Evolutionary conservation across 2,113 vertebrate species (phyloP), one percentile per base, ranked within the genome.

Genomic region (Anoplopoma fimbria): DNA sequence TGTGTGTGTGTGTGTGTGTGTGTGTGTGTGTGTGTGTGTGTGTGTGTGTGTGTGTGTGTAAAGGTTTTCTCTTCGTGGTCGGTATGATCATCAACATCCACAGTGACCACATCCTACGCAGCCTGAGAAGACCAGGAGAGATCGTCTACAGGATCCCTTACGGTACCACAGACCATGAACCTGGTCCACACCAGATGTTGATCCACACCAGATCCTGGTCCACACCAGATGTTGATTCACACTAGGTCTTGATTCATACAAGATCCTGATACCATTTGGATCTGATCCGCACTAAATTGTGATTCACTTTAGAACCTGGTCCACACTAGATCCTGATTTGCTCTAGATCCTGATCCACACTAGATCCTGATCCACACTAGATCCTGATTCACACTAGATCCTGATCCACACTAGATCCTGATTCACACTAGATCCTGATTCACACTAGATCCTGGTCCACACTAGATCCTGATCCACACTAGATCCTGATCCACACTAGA

Each of bases 71-170:
- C 62, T 99, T 98, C 88, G 51, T 94, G 31, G 61, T 95, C 40
- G 97, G 98, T 53, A 96, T 99, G 96, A 94, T 87, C 79, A 95
- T 99, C 88, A 99, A 99, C 91, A 94, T 99, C 88, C 97, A 99
- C 83, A 99, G 98, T 9, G 98, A 99, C 74, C 67, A 94, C 27
- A 86, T 97, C 79, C 91, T 99, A 77, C 95, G 95, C 14, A 93
- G 87, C 80, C 95, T 99, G 78, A 95, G 98, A 67, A 97, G 94
- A 88, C 97, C 97, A 0, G 97, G 96, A 75, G 97, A 99, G 82
- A 13, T 93, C 21, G 85, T 19, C 69, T 99, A 99, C 89, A 96
- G 91, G 87, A 97, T 99, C 86, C 98, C 98, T 61, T 87, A 88
- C 91, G 97, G 97, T 91, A 79, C 0, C 0, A 10, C 33, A 38